These are phyloP conservation scores for Erebia aethiops DNA, from an alignment of 2,888 invertebrate species.

Conservation along the genomic window DNA sequence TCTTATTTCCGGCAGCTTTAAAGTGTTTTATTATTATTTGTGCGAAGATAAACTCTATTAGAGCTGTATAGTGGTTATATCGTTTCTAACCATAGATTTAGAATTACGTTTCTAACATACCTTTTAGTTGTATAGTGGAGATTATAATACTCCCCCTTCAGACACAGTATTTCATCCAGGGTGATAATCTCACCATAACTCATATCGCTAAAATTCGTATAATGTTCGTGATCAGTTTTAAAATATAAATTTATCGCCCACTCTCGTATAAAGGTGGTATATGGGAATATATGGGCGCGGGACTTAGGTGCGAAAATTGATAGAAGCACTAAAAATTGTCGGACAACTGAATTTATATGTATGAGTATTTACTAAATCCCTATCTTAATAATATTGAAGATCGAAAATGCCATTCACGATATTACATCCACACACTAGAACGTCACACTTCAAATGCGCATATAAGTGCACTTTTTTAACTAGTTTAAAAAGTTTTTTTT, in stretches of 20 bases:
- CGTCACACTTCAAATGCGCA: too few species aligned
- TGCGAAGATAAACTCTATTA: too few species aligned
- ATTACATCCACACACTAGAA: too few species aligned
- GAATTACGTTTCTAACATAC: too few species aligned
- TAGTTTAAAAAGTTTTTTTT: too few species aligned
- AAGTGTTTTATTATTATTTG: too few species aligned
- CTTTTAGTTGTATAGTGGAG: neutral
- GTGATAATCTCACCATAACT: conserved; percentile 70
- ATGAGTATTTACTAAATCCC: too few species aligned
- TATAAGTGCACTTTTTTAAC: too few species aligned
- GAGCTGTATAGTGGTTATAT: neutral
- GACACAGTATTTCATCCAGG: conserved; percentile 47
- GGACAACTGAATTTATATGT: conserved; percentile 23
- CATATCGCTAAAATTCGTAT: conserved; percentile 62
- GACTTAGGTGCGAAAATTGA: conserved; percentile 38
- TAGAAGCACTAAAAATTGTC: conserved; percentile 35
- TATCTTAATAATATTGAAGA: neutral
- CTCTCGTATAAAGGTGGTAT: conserved; percentile 40
- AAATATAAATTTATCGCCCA: conserved; percentile 60
- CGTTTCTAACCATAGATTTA: neutral
- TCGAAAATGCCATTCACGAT: too few species aligned
- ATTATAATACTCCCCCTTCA: conserved; percentile 36
- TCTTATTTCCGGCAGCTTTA: too few species aligned
- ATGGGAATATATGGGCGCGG: conserved; percentile 23
- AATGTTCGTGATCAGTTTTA: conserved; percentile 66